Evolutionary conservation across 2,797 vertebrate species (phyloP), one percentile per base, ranked within the genome.

Genomic region (Sebastes elongatus): DNA sequence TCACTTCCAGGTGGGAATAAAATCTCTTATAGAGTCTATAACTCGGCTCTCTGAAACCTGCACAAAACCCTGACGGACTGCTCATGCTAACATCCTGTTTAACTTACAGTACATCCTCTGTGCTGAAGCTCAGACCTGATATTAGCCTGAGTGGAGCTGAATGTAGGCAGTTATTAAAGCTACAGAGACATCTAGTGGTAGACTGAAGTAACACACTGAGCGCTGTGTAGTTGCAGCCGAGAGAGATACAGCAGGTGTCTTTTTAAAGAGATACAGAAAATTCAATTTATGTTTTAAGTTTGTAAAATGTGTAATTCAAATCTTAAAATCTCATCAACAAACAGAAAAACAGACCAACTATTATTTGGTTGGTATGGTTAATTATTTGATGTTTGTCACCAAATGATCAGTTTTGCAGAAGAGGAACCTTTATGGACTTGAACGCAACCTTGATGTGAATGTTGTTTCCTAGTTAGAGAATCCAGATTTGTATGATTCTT

Each of bases 161-260:
- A 9, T 56, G 33, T 3, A 1, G 6, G 25, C 2, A 13, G 32
- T 71, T 75, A 13, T 25, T 74, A 6, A 1, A 71, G 32, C 80
- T 64, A 65, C 60, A 86, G 84, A 2, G 89, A 80, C 92, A 86
- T 69, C 92, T 92, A 79, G 86, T 88, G 90, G 86, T 32, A 27
- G 57, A 33, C 0, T 59, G 13, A 57, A 28, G 60, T 69, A 74
- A 53, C 6, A 57, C 1, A 42, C 18, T 35, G 18, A 52, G 38
- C 30, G 3, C 46, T 27, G 27, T 53, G 22, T 22, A 14, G 10
- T 3, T 28, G 62, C 13, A 28, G 22, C 30, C 14, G 11, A 70
- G 0, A n/a, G 61, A 62, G 10, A 25, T 0, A 9, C 42, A 30
- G 64, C 0, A 68, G 23, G 22, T 38, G 27, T 56, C 1, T 83